Evolutionary conservation across 2,113 vertebrate genomes (phyloP).

Genomic region (Chinchilla lanigera): DNA sequence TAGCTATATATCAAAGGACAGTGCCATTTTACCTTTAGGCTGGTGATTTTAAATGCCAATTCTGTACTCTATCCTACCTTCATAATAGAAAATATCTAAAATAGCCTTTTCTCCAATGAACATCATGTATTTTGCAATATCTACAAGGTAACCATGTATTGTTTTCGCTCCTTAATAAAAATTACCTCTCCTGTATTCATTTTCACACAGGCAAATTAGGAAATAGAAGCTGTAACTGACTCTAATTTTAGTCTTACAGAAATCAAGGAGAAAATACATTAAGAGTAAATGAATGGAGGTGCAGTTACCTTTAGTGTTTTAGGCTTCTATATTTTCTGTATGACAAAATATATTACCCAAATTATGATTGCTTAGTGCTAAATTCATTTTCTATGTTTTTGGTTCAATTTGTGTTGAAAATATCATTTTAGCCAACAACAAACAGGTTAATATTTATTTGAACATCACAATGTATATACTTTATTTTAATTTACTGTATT

Average conservation of each 20-base stretch:
- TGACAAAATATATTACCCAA: conserved; percentile 67
- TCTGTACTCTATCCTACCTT: conserved; percentile 1
- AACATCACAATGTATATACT: conserved; percentile 42
- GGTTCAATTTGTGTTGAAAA: conserved; percentile 68
- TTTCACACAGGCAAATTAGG: neutral
- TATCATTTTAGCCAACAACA: neutral
- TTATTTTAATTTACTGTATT: conserved; percentile 61
- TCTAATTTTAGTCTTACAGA: neutral
- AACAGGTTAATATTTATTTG: conserved; percentile 66
- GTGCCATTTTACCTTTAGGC: neutral
- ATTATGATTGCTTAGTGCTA: conserved; percentile 65
- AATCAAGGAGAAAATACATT: conserved; percentile 48
- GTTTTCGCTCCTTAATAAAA: conserved; percentile 38
- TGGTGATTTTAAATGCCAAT: conserved; percentile 50
- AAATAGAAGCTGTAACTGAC: neutral
- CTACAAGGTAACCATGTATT: neutral
- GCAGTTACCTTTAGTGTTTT: conserved; percentile 14
- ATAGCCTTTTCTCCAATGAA: neutral
- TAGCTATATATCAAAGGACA: conserved; percentile 4
- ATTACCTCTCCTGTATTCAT: neutral
- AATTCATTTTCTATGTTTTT: neutral
- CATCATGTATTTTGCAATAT: neutral
- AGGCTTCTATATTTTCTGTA: conserved; percentile 73
- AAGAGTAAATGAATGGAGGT: neutral
- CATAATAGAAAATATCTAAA: conserved; percentile 27